Percentiles rank a stretch among this genome's conserved stretches.
These are phyloP conservation scores for Aptenodytes patagonicus DNA, from an alignment of 2,113 vertebrate genomes.

Conservation along the genomic window DNA sequence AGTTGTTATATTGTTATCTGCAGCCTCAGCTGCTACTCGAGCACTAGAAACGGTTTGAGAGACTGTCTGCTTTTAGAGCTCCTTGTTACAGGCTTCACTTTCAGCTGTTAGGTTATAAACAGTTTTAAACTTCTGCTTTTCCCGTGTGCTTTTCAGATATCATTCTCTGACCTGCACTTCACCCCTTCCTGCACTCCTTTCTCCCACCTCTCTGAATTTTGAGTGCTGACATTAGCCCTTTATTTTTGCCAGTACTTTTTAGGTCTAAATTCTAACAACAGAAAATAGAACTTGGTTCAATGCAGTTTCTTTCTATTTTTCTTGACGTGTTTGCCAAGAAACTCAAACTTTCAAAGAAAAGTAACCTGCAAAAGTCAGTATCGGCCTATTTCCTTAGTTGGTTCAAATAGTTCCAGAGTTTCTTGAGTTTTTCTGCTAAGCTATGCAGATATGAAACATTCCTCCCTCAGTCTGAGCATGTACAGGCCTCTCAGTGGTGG, in stretches of 20 bases:
- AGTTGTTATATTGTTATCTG: neutral
- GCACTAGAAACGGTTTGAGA: neutral
- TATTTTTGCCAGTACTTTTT: neutral
- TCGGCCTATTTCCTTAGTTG: neutral
- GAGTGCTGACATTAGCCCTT: neutral
- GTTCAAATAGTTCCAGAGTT: neutral
- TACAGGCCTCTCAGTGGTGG: neutral
- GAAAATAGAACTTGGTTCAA: neutral
- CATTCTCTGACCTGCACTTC: neutral
- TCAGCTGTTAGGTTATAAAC: neutral
- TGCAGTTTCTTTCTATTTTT: neutral
- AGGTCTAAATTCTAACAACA: neutral
- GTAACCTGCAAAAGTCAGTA: neutral
- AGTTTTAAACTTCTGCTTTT: neutral
- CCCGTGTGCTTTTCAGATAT: neutral
- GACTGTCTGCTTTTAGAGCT: neutral
- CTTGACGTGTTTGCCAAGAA: neutral
- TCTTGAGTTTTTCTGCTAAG: neutral
- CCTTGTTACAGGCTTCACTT: neutral
- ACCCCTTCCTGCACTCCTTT: neutral
- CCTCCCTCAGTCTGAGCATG: neutral
- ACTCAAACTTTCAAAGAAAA: neutral
- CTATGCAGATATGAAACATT: conserved; percentile 26
- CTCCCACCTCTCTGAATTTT: neutral
- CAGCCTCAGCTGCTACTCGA: neutral